Conservation (phyloP, 2,797 vertebrate genomes). For the Benthosema pterotum region DNA sequence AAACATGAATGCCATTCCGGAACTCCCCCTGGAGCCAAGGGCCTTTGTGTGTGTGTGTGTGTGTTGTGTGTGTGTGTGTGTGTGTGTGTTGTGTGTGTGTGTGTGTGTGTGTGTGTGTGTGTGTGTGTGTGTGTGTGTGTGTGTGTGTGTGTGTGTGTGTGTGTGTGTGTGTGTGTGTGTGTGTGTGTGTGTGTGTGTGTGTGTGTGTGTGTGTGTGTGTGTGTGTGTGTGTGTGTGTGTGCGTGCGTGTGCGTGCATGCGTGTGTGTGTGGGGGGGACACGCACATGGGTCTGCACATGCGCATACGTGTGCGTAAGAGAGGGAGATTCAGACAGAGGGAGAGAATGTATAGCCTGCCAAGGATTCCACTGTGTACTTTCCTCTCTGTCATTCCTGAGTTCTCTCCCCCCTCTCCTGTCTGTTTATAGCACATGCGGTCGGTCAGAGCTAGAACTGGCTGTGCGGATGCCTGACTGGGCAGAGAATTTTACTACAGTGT, state of each 20-base stretch:
- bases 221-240: conserved; percentile 25
- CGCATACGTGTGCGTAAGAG: conserved; percentile 35
- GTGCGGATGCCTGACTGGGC: conserved; percentile 32
- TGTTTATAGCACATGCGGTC: conserved; percentile 62
- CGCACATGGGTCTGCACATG: not conserved
- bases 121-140: conserved; percentile 33
- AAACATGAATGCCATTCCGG: conserved; percentile 36
- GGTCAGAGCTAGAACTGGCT: conserved; percentile 46
- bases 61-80: not conserved
- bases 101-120: conserved; percentile 2
- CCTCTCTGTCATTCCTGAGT: conserved; percentile 65
- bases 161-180: not conserved
- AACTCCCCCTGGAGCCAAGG: conserved; percentile 28
- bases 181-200: not conserved
- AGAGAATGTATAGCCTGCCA: conserved; percentile 36
- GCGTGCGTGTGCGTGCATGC: not conserved
- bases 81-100: conserved; percentile 1
- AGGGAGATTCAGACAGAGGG: conserved; percentile 24
- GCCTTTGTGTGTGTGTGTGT: not conserved
- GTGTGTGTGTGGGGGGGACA: conserved; percentile 24
- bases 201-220: conserved; percentile 22
- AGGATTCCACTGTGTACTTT: conserved; percentile 63
- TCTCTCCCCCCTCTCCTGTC: conserved; percentile 37
- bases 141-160: not conserved
- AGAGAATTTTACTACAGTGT: conserved; percentile 43